Percentiles rank a stretch among this genome's conserved stretches.
Evolutionary conservation across 2,888 invertebrate genomes (phyloP).

Genomic region (Plebejus melissa): DNA sequence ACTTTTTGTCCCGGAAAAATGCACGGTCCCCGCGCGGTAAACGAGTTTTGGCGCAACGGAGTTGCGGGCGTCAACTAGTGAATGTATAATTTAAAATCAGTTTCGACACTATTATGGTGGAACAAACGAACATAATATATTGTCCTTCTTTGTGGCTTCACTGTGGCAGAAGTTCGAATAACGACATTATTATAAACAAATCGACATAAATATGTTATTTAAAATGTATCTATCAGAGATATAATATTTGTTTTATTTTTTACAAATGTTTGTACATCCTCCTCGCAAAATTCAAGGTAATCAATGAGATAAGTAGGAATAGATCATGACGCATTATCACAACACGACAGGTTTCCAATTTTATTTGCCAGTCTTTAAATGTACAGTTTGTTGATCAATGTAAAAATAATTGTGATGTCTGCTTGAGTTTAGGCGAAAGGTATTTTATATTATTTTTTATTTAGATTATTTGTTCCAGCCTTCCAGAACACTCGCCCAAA

Average conservation of each 20-base stretch:
- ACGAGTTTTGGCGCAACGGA: no score
- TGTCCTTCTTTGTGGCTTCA: no score
- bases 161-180: no score
- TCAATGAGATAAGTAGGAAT: conserved; percentile 14
- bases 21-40: no score
- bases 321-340: conserved; percentile 19
- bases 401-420: neutral
- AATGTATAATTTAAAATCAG: no score
- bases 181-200: neutral
- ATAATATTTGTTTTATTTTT: neutral
- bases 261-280: conserved; percentile 1
- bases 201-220: neutral
- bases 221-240: neutral
- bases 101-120: no score
- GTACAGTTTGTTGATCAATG: neutral
- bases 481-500: neutral
- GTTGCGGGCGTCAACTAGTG: no score
- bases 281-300: conserved; percentile 16
- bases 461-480: neutral
- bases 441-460: neutral
- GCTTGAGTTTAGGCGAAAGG: neutral
- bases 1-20: no score
- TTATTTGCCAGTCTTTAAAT: neutral
- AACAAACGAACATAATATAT: no score
- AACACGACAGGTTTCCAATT: conserved; percentile 11